Percentiles rank a stretch among this genome's conserved stretches.
Conservation (phyloP, 23 tunicate genomes). For the Phallusia fumigata region DNA sequence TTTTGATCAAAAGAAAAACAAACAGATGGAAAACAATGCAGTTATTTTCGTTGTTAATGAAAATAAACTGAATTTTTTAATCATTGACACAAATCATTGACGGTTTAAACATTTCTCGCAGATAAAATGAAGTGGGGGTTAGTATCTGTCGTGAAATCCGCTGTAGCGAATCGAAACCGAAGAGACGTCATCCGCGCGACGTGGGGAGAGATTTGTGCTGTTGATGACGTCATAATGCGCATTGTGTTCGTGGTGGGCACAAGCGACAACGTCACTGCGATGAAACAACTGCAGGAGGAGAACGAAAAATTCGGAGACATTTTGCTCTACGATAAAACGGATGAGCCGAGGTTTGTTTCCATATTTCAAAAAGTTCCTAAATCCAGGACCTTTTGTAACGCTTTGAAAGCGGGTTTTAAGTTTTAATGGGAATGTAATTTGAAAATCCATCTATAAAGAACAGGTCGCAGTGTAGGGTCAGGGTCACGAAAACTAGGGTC, state of each 20-base stretch:
- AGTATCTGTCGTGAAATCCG: neutral
- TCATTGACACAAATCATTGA: no score
- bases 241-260: neutral
- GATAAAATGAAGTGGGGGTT: neutral
- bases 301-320: neutral
- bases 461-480: no score
- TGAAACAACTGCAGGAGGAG: neutral
- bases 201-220: neutral
- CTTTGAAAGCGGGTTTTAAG: no score
- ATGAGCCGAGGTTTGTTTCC: neutral
- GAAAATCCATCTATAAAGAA: no score
- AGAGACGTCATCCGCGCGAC: neutral
- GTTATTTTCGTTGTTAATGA: no score
- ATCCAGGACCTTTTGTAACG: no score
- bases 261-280: neutral
- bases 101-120: neutral
- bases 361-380: no score
- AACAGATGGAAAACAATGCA: no score
- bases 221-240: neutral
- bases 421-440: no score
- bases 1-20: no score
- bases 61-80: no score
- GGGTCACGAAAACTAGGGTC: no score
- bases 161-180: neutral
- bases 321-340: neutral